A percentile compares a stretch with the other conserved stretches of the same genome.
Conservation (phyloP, 2,113 vertebrate genomes). For the Pogona vitticeps region DNA sequence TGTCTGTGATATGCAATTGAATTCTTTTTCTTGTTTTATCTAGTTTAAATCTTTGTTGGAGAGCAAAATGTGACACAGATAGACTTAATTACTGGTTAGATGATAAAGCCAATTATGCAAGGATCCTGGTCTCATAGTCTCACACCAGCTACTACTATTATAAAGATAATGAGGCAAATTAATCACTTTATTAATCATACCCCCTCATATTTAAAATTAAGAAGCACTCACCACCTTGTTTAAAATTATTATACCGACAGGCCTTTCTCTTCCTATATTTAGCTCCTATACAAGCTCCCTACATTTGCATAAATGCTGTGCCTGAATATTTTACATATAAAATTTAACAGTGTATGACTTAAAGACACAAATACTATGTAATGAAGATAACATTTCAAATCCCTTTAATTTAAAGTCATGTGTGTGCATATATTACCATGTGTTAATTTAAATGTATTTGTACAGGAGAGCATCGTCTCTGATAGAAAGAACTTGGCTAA, state of each 20-base stretch:
- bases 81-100: slow-evolving; percentile 32
- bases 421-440: slow-evolving; percentile 58
- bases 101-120: slow-evolving; percentile 32
- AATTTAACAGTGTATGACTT: slow-evolving; percentile 50
- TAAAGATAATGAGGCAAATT: slow-evolving; percentile 23
- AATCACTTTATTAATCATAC: slow-evolving; percentile 31
- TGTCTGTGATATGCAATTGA: background rate
- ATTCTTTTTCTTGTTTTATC: background rate
- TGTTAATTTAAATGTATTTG: slow-evolving; percentile 48
- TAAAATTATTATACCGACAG: background rate
- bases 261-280: background rate
- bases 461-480: slow-evolving; percentile 21
- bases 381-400: slow-evolving; percentile 59
- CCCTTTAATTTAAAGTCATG: slow-evolving; percentile 57
- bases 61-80: slow-evolving; percentile 22
- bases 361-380: slow-evolving; percentile 48
- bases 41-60: slow-evolving; percentile 7
- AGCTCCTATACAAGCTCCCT: slow-evolving; percentile 22
- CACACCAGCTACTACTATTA: slow-evolving; percentile 33
- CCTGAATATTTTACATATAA: slow-evolving; percentile 50
- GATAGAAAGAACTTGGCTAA: slow-evolving; percentile 35
- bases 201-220: slow-evolving; percentile 33
- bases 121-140: slow-evolving; percentile 25
- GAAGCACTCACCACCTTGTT: slow-evolving; percentile 11
- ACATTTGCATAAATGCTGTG: slow-evolving; percentile 39